Conservation (phyloP, 2,113 vertebrate species). For the Peromyscus californicus region DNA sequence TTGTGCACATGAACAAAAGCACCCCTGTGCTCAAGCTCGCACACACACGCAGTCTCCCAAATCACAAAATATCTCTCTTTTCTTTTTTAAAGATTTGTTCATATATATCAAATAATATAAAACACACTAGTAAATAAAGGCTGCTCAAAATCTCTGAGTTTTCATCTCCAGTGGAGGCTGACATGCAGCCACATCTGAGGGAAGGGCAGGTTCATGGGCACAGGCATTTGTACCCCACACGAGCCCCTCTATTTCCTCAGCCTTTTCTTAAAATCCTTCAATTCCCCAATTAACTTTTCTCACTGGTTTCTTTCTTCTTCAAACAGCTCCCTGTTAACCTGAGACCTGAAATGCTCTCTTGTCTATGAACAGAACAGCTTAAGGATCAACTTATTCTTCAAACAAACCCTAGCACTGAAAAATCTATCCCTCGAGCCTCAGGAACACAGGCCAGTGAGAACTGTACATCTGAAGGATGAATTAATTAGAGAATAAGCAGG, state of each 20-base stretch:
- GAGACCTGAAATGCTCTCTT: background rate
- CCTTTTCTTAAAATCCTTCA: slow-evolving; percentile 1
- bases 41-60: background rate
- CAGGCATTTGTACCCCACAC: slow-evolving; percentile 5
- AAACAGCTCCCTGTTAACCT: slow-evolving; percentile 24
- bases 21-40: background rate
- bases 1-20: background rate
- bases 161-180: background rate
- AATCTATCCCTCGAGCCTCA: background rate
- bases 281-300: slow-evolving; percentile 29
- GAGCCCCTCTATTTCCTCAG: background rate
- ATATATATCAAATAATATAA: slow-evolving; percentile 15
- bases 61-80: background rate
- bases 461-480: background rate
- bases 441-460: background rate
- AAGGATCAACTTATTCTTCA: slow-evolving; percentile 23
- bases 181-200: background rate
- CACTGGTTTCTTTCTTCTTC: background rate
- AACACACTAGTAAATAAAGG: background rate
- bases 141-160: background rate
- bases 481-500: background rate
- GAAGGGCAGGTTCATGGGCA: background rate
- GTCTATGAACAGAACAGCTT: background rate
- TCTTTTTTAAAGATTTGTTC: slow-evolving; percentile 7
- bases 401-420: slow-evolving; percentile 41